phyloP scores from a whole-genome alignment of 2,797 vertebrate species.

The Zonotrichia albicollis region DNA sequence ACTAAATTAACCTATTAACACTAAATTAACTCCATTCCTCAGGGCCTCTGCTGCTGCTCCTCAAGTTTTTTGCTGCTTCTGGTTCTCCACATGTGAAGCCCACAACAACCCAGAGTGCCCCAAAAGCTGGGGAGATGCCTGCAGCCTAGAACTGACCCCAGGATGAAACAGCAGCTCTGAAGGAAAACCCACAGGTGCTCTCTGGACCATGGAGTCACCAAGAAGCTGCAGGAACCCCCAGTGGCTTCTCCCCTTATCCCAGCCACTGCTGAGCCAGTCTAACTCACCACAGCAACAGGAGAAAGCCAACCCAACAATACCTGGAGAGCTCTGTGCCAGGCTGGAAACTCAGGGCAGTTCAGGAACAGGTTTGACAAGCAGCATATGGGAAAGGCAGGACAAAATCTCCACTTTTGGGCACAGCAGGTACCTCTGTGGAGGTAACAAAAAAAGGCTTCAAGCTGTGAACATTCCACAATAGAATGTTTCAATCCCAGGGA shows the following conservation, averaged over 20 bases:
- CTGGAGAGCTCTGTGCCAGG: neutral
- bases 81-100: fast-evolving
- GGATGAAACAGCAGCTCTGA: neutral
- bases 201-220: neutral
- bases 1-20: neutral
- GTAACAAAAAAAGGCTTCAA: neutral
- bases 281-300: neutral
- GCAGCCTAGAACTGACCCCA: neutral
- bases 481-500: neutral
- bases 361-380: slow-evolving; percentile 22
- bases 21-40: neutral
- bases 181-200: fast-evolving
- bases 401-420: neutral
- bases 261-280: neutral
- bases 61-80: neutral
- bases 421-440: neutral
- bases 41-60: neutral
- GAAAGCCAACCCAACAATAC: neutral
- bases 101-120: neutral
- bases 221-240: neutral
- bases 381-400: neutral
- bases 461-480: neutral
- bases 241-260: neutral
- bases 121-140: neutral
- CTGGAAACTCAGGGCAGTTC: neutral